Evolutionary conservation across 2,888 invertebrate genomes (phyloP).

Genomic region (Phaedon cochleariae): DNA sequence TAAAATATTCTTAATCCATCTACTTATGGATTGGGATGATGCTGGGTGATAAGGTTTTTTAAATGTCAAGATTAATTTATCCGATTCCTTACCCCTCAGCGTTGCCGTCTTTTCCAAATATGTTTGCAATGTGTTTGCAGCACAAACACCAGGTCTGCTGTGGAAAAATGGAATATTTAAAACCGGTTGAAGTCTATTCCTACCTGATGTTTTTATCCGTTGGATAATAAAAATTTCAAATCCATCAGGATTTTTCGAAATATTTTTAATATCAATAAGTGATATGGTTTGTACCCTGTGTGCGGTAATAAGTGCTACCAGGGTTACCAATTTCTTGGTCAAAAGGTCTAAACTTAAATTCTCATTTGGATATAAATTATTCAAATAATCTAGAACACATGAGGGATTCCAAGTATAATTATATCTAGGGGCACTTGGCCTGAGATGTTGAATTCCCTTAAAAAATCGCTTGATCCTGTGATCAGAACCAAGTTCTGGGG

Average conservation of each 20-base stretch:
- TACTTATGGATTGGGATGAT: too few species aligned
- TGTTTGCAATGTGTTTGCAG: neutral
- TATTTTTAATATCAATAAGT: constrained; percentile 9
- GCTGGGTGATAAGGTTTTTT: too few species aligned
- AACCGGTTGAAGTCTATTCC: constrained; percentile 4
- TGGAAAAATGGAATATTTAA: neutral
- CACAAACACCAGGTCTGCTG: neutral
- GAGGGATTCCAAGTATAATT: constrained; percentile 37
- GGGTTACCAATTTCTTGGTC: constrained; percentile 30
- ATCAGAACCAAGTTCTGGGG: neutral
- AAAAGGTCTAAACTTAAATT: constrained; percentile 22
- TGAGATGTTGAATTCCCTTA: constrained; percentile 36
- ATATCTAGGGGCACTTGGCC: constrained; percentile 39
- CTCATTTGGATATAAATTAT: constrained; percentile 13
- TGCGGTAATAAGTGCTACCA: constrained; percentile 37
- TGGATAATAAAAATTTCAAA: neutral
- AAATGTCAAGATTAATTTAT: neutral
- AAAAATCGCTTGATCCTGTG: constrained; percentile 36
- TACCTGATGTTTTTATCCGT: constrained; percentile 6
- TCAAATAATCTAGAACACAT: constrained; percentile 36
- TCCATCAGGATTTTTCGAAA: neutral
- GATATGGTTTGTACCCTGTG: constrained; percentile 31
- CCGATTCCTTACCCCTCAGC: neutral
- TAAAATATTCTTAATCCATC: too few species aligned
- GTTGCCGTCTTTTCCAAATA: neutral